Base-by-base conservation (phyloP, 2,113 vertebrate species). In the Conger conger region DNA sequence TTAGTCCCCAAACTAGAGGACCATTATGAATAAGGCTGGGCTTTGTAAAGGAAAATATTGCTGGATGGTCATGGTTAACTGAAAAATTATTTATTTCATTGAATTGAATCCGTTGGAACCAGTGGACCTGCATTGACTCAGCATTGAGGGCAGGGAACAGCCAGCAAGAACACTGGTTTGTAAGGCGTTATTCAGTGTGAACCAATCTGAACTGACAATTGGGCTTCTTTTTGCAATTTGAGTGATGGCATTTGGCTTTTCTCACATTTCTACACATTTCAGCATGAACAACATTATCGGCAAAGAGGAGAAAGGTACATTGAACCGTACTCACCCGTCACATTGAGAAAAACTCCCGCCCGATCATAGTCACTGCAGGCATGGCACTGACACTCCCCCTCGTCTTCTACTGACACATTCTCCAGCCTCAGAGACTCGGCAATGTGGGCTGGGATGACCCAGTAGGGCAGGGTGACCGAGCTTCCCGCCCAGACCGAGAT, bases 271-370 rank as follows among this genome's bases (percentile, higher is more conserved):
- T 18, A 73, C n/a, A 73, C n/a, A 33, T 30, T 73, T 9, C 11
- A 73, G 27, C 27, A 8, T 7, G 11, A 73, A 4, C 23, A 33
- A 73, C 27, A n/a, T 0, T 33, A 30, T 0, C 30, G 33, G 9
- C 2, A 33, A 73, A 73, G n/a, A 73, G 68, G n/a, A 73, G 27
- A 73, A 33, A 73, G 5, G 13, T 30, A 13, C 68, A 73, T 1
- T 6, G 20, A 11, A 30, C 27, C 9, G 68, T 30, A 89, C 93
- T 93, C 73, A 95, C 94, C 89, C 4, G 57, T 91, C 54, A 95
- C 86, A 0, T 0, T 0, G 16, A 95, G 91, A 35, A 1, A 1
- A 0, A 92, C n/a, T 0, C 0, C 4, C 5, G 16, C 0, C 0
- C 1, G 84, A 18, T 88, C 82, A 42, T 92, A 88, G n/a, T 2